Conservation (phyloP, 2,113 vertebrate species). For the Actenoides lindsayi region DNA sequence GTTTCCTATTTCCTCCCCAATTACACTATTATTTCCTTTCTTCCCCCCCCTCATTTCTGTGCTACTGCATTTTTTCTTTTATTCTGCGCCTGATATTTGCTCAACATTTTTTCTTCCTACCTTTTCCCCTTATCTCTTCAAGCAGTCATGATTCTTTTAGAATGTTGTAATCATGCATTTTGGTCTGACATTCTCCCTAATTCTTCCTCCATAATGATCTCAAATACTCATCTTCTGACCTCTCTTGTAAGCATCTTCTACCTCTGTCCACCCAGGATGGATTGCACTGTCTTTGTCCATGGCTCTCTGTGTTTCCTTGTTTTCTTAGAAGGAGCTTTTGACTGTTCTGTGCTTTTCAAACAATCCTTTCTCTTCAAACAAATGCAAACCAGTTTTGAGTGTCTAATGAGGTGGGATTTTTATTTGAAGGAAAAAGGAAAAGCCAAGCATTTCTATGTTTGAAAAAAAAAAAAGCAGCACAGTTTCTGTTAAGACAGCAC, state of each 20-base stretch:
- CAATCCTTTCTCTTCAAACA: neutral
- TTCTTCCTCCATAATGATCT: neutral
- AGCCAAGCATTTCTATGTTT: neutral
- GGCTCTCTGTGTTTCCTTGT: no score
- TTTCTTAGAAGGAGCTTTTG: neutral
- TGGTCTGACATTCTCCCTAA: neutral
- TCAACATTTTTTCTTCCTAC: neutral
- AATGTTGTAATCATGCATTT: neutral
- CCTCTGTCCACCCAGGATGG: neutral
- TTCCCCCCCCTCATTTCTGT: neutral
- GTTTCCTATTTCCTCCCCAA: neutral
- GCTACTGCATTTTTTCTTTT: neutral
- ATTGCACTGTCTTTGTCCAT: neutral
- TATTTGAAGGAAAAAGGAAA: neutral
- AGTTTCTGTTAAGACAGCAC: neutral
- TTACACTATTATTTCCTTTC: neutral
- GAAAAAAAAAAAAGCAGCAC: neutral
- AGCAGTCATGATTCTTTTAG: neutral
- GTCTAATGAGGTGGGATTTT: neutral
- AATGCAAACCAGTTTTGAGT: neutral
- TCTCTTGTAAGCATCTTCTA: neutral
- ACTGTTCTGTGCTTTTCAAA: neutral
- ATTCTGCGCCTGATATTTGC: neutral
- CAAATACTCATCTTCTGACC: neutral
- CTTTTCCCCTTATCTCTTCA: neutral